phyloP scores from a whole-genome alignment of 2,113 vertebrate species.

The Epinephelus lanceolatus region DNA sequence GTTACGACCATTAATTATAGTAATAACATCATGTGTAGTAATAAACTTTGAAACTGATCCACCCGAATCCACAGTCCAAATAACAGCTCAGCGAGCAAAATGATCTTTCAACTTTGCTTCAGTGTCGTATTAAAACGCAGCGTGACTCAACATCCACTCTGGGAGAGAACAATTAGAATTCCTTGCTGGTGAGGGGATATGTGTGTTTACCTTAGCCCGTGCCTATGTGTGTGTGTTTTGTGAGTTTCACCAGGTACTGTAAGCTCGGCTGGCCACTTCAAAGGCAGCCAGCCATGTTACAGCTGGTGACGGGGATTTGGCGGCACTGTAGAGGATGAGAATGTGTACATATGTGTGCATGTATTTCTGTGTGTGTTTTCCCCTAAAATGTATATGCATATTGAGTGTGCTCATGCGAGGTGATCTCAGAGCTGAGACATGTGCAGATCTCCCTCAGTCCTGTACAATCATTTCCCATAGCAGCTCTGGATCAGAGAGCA shows the following conservation, averaged over 20 bases:
- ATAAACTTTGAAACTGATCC: slow-evolving; percentile 19
- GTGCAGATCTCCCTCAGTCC: slow-evolving; percentile 45
- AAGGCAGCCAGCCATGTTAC: slow-evolving; percentile 45
- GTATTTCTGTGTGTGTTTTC: slow-evolving; percentile 18
- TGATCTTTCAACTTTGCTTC: slow-evolving; percentile 29
- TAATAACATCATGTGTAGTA: slow-evolving; percentile 11
- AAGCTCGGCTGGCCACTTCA: slow-evolving; percentile 56
- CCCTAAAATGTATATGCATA: slow-evolving; percentile 43
- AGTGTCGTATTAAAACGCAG: slow-evolving; percentile 16
- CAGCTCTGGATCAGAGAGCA: slow-evolving; percentile 62
- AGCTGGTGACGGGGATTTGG: slow-evolving; percentile 54
- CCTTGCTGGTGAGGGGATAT: slow-evolving; percentile 41
- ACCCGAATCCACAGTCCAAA: neutral
- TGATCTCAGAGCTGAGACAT: slow-evolving; percentile 70
- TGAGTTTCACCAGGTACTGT: slow-evolving; percentile 37
- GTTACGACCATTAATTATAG: neutral
- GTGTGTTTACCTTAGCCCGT: slow-evolving; percentile 43
- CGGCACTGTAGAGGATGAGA: slow-evolving; percentile 31
- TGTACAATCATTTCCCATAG: slow-evolving; percentile 51
- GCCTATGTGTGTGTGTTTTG: slow-evolving; percentile 8
- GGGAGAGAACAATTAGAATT: slow-evolving; percentile 63
- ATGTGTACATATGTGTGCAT: slow-evolving; percentile 8
- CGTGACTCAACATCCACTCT: slow-evolving; percentile 40
- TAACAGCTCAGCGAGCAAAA: neutral
- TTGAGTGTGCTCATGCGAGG: slow-evolving; percentile 20